These are phyloP conservation scores for Cantharis rustica DNA, from an alignment of 2,888 invertebrate genomes.

Conservation along the genomic window DNA sequence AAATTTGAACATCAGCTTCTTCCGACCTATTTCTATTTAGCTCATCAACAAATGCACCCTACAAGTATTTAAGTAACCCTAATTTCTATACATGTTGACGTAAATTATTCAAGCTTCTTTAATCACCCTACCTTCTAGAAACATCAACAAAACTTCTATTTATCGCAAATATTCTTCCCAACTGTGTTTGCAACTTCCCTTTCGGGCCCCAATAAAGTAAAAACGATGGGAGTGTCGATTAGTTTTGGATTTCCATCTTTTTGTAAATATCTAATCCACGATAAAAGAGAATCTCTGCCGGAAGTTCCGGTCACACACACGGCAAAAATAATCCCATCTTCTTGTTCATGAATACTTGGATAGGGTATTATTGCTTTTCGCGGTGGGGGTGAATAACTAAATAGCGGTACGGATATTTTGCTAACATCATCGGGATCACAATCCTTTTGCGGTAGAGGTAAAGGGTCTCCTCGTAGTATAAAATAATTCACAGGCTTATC, in stretches of 20 bases:
- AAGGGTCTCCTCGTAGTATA: constrained; percentile 75
- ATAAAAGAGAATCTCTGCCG: constrained; percentile 85
- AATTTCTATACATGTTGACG: not conserved
- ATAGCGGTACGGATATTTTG: constrained; percentile 64
- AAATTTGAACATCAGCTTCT: not conserved
- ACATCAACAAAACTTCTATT: not conserved
- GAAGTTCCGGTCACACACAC: constrained; percentile 92
- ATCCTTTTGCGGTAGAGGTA: constrained; percentile 53
- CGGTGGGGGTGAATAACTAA: constrained; percentile 56
- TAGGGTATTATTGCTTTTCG: constrained; percentile 54
- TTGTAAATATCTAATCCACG: constrained; percentile 86
- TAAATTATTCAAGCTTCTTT: not conserved
- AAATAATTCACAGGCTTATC: constrained; percentile 82
- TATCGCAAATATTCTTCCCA: not conserved
- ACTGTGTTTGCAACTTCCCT: constrained; percentile 47
- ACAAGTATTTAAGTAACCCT: not conserved
- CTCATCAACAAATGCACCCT: not conserved
- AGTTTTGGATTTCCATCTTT: constrained; percentile 74
- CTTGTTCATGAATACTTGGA: constrained; percentile 86
- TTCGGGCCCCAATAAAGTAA: constrained; percentile 73
- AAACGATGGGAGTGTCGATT: constrained; percentile 79
- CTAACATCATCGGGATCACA: constrained; percentile 69
- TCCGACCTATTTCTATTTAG: not conserved
- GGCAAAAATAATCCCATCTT: constrained; percentile 86
- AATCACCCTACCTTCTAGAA: not conserved